phyloP scores from a whole-genome alignment of 2,888 invertebrate species.

The Nezara viridula region DNA sequence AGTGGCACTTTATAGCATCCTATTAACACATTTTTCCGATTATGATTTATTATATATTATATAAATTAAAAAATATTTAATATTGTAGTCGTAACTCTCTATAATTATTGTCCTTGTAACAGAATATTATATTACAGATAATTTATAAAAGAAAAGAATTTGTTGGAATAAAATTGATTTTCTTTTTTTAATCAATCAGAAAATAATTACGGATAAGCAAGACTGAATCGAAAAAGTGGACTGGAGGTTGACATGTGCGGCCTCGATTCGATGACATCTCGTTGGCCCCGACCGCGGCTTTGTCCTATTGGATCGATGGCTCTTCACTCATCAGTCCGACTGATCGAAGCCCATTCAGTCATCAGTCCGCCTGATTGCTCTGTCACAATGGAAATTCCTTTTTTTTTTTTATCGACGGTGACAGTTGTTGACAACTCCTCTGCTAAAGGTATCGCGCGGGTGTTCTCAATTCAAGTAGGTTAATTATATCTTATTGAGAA shows the following conservation, averaged over 20 bases:
- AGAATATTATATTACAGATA: no score
- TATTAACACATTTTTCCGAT: no score
- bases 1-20: no score
- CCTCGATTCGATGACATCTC: not conserved
- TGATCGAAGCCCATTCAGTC: not conserved
- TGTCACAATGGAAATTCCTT: not conserved
- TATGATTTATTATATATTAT: no score
- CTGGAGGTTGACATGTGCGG: not conserved
- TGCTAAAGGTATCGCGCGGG: not conserved
- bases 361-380: not conserved
- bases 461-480: not conserved
- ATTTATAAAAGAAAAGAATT: no score
- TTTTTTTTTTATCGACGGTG: not conserved
- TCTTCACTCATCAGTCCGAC: no score
- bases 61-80: no score
- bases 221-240: not conserved
- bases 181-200: no score
- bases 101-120: no score
- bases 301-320: no score
- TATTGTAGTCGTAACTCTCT: no score
- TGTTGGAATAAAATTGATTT: no score
- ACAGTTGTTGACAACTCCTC: not conserved
- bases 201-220: not conserved
- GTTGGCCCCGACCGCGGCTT: not conserved
- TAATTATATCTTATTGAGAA: not conserved